Percentiles rank a stretch among this genome's conserved stretches.
Conservation (phyloP, 2,797 vertebrate species). For the Neosalanx taihuensis region DNA sequence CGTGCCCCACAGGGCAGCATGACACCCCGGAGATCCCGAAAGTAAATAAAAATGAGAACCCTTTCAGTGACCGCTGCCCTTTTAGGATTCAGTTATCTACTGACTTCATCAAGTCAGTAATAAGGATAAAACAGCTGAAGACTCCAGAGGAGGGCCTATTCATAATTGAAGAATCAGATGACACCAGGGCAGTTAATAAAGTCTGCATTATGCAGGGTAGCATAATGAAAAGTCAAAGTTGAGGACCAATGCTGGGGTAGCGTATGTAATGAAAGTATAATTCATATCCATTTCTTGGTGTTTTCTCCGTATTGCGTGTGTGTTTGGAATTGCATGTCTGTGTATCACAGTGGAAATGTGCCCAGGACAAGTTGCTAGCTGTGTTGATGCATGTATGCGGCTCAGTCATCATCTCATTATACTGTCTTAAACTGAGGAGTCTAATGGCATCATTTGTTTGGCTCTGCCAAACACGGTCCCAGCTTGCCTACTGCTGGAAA, state of each 20-base stretch:
- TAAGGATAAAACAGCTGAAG: conserved; percentile 8
- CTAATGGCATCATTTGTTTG: conserved; percentile 32
- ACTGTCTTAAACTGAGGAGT: conserved; percentile 14
- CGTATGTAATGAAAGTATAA: conserved; percentile 31
- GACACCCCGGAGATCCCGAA: conserved; percentile 2
- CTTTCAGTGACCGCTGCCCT: conserved; percentile 12
- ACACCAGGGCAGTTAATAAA: conserved; percentile 44
- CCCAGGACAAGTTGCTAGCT: not conserved
- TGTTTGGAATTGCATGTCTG: not conserved
- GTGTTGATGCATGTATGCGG: conserved; percentile 15
- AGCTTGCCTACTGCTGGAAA: not conserved
- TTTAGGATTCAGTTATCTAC: conserved; percentile 5
- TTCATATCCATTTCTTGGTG: conserved; percentile 14
- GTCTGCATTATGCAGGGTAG: conserved; percentile 46
- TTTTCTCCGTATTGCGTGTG: not conserved
- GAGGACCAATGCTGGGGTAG: conserved; percentile 25
- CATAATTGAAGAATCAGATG: conserved; percentile 43
- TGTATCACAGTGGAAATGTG: conserved; percentile 9
- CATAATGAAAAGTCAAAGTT: conserved; percentile 51
- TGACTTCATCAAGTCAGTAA: conserved; percentile 7
- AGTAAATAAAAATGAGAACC: conserved; percentile 10
- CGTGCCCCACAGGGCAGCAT: conserved; percentile 22
- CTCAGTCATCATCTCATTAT: conserved; percentile 15
- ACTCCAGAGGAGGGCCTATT: conserved; percentile 26
- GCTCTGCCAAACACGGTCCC: conserved; percentile 24